These are phyloP conservation scores for Sebastes trivittatus DNA, from an alignment of 2,797 vertebrate species.

Conservation along the genomic window DNA sequence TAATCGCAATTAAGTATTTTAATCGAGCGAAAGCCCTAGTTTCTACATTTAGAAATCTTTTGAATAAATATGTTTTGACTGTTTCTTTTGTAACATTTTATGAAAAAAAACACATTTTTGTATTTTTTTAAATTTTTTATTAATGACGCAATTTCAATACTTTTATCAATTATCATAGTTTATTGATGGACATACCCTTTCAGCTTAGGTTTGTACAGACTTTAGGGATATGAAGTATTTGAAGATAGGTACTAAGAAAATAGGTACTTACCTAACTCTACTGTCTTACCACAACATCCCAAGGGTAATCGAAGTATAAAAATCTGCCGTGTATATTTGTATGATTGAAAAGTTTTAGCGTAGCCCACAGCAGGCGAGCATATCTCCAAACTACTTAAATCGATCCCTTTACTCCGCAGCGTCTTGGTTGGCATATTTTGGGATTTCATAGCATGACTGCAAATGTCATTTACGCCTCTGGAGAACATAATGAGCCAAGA, in stretches of 20 bases:
- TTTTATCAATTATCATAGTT: background rate
- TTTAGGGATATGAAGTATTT: background rate
- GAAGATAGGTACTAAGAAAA: background rate
- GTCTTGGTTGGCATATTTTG: conserved; percentile 33
- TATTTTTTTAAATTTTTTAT: background rate
- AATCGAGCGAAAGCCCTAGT: background rate
- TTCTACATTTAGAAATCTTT: background rate
- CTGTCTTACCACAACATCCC: background rate
- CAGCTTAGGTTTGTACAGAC: background rate
- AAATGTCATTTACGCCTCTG: conserved; percentile 42
- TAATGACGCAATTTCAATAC: background rate
- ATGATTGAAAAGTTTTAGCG: conserved; percentile 12
- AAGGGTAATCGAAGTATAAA: conserved; percentile 13
- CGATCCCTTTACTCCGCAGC: conserved; percentile 17
- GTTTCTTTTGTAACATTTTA: background rate
- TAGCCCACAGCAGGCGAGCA: conserved; percentile 21
- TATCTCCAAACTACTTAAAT: conserved; percentile 20
- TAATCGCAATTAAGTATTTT: too few relatives aligned
- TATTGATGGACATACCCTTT: background rate
- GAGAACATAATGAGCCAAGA: conserved; percentile 31
- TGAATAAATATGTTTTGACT: background rate
- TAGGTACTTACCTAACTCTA: background rate
- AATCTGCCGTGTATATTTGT: background rate
- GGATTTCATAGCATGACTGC: conserved; percentile 33
- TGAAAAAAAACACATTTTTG: background rate